phyloP scores from a whole-genome alignment of 2,888 invertebrate species.

The Arctia plantaginis region DNA sequence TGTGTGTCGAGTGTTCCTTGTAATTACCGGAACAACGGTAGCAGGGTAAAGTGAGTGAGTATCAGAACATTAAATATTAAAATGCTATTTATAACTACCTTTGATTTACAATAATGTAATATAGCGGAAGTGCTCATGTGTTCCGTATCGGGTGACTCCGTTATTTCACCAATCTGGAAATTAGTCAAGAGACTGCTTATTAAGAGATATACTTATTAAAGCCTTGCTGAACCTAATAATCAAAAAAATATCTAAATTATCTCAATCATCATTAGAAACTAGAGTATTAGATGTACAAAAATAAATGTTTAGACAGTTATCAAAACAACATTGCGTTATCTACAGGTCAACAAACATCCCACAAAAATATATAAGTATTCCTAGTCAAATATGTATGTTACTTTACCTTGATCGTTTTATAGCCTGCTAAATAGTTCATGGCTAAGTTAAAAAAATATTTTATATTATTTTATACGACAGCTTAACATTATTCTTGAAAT shows the following conservation, averaged over 20 bases:
- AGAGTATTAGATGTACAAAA: background rate
- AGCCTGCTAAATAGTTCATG: background rate
- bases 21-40: background rate
- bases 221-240: background rate
- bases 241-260: background rate
- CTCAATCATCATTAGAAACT: background rate
- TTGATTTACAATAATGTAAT: conserved; percentile 92
- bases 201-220: background rate
- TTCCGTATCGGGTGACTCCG: conserved; percentile 89
- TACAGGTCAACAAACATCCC: background rate
- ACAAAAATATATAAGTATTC: background rate
- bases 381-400: background rate
- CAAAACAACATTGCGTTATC: background rate
- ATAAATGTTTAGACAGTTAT: background rate
- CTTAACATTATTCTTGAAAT: background rate
- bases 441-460: background rate
- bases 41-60: background rate
- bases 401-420: conserved; percentile 3
- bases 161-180: conserved; percentile 89
- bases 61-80: background rate
- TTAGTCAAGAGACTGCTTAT: background rate
- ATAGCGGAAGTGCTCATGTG: conserved; percentile 92
- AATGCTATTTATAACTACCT: conserved; percentile 74
- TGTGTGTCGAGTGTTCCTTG: background rate
- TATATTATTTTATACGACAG: background rate